Percentiles rank a stretch among this genome's conserved stretches.
phyloP scores from a whole-genome alignment of 1,140 invertebrate genomes.

The Trachymyrmex septentrionalis region DNA sequence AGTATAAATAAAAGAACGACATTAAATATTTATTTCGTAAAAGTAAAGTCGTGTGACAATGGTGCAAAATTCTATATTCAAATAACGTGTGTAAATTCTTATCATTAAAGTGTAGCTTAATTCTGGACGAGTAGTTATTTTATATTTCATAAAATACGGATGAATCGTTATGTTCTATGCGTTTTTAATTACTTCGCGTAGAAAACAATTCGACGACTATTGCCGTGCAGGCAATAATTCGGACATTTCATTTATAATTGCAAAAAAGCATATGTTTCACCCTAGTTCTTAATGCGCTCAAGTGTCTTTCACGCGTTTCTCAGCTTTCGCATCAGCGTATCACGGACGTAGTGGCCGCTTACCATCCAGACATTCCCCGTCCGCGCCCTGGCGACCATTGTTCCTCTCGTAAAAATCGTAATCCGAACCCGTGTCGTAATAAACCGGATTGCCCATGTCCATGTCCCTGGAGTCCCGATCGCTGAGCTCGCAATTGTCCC shows the following conservation, averaged over 20 bases:
- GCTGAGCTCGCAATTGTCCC: constrained; percentile 96
- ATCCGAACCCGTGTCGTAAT: constrained; percentile 93
- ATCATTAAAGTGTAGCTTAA: constrained; percentile 17
- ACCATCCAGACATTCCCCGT: constrained; percentile 94
- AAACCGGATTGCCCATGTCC: constrained; percentile 93
- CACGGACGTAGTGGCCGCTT: constrained; percentile 74
- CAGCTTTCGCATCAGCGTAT: neutral
- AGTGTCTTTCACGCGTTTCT: neutral
- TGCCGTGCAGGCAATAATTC: neutral
- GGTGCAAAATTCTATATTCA: constrained; percentile 29
- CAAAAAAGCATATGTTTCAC: neutral
- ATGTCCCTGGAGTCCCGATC: constrained; percentile 94
- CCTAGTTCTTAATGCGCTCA: neutral
- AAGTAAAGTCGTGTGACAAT: constrained; percentile 24
- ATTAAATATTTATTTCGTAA: constrained; percentile 56
- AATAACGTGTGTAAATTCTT: neutral
- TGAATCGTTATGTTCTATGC: neutral
- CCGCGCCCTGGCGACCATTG: constrained; percentile 88
- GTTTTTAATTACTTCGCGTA: neutral
- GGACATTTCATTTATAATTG: neutral
- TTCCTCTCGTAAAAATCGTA: constrained; percentile 96
- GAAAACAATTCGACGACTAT: neutral
- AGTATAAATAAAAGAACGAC: constrained; percentile 23
- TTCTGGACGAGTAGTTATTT: neutral
- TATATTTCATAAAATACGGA: neutral